Conservation (phyloP, 2,113 vertebrate species). For the Jaculus jaculus region DNA sequence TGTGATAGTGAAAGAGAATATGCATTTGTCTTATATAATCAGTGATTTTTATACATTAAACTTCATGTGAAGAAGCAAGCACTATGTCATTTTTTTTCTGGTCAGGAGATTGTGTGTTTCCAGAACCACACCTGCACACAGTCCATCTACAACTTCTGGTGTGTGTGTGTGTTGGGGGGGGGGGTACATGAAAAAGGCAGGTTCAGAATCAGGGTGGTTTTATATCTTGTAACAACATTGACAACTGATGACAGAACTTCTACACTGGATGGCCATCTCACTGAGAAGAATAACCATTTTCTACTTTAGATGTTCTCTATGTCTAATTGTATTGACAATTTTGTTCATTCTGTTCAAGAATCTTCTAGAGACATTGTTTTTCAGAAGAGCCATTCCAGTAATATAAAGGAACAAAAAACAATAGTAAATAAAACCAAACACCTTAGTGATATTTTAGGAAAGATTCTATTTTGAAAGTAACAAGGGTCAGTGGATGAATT, state of each 20-base stretch:
- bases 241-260: conserved; percentile 15
- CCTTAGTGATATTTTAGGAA: conserved; percentile 15
- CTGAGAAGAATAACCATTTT: not conserved
- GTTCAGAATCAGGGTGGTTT: not conserved
- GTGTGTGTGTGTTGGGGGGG: not conserved
- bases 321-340: not conserved
- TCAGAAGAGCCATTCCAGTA: not conserved
- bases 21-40: not conserved
- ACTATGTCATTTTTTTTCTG: conserved; percentile 24
- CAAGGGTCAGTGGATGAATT: conserved; percentile 12
- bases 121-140: not conserved
- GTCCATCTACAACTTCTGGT: conserved; percentile 12
- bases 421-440: not conserved
- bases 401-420: not conserved
- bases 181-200: not conserved
- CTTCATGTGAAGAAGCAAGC: not conserved
- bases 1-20: not conserved
- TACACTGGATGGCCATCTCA: not conserved
- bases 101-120: not conserved
- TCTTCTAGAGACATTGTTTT: not conserved
- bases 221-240: not conserved
- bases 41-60: conserved; percentile 22
- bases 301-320: not conserved
- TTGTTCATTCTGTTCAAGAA: conserved; percentile 9
- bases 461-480: conserved; percentile 20